These are phyloP conservation scores for Eidolon helvum DNA, from an alignment of 2,113 vertebrate species.

Conservation along the genomic window DNA sequence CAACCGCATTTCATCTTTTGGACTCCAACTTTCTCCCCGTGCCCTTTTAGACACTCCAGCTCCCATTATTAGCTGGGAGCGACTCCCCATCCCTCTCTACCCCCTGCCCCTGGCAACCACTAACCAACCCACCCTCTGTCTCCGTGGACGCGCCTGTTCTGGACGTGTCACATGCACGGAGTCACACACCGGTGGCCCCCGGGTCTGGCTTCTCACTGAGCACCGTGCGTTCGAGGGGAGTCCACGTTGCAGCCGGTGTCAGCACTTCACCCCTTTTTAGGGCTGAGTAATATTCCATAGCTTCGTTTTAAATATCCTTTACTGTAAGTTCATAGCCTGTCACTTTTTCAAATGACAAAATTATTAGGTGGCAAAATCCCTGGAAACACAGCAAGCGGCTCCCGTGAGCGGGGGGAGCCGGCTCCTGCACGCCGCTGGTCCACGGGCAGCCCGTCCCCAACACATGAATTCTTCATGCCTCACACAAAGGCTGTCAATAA, in stretches of 20 bases:
- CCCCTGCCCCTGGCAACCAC: background rate
- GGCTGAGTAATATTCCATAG: background rate
- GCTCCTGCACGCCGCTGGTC: background rate
- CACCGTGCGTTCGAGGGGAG: background rate
- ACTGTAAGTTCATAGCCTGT: background rate
- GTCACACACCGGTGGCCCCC: background rate
- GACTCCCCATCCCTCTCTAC: background rate
- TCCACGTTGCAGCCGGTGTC: fast-evolving
- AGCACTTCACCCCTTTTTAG: background rate
- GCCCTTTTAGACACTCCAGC: background rate
- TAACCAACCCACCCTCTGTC: background rate
- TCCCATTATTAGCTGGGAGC: background rate
- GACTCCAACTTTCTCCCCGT: background rate
- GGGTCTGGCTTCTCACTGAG: background rate
- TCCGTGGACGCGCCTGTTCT: background rate
- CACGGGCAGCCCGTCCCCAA: background rate
- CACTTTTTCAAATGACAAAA: background rate
- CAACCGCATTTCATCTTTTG: background rate
- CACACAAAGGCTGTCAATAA: slow-evolving; percentile 56
- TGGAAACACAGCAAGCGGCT: background rate
- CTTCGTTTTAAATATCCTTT: background rate
- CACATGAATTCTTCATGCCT: slow-evolving; percentile 71
- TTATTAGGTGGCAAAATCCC: background rate
- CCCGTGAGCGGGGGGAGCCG: fast-evolving
- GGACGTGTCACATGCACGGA: background rate